Evolutionary conservation across 2,797 vertebrate species (phyloP).

Genomic region (Graptemys geographica): DNA sequence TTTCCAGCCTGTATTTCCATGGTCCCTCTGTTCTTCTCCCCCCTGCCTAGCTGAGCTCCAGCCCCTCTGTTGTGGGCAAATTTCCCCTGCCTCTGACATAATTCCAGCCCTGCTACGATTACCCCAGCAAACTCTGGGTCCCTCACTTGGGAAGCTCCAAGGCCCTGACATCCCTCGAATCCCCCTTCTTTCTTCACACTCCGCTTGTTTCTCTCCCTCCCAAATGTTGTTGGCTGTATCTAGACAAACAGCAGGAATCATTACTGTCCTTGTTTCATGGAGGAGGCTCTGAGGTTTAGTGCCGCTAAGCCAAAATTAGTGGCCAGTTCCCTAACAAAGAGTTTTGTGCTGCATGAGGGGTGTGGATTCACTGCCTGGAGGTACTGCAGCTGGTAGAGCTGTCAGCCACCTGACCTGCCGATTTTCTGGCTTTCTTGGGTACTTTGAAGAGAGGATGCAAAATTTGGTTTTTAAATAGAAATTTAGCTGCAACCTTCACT

Average conservation of each 20-base stretch:
- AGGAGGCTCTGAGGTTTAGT: background rate
- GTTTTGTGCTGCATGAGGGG: background rate
- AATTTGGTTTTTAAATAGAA: background rate
- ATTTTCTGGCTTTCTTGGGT: background rate
- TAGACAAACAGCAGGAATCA: background rate
- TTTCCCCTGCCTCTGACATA: too few species aligned
- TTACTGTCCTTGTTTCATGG: background rate
- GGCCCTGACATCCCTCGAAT: too few species aligned
- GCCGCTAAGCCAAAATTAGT: background rate
- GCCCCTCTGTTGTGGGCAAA: too few species aligned
- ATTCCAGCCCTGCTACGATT: too few species aligned
- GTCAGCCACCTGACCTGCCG: background rate
- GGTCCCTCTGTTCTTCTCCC: too few species aligned
- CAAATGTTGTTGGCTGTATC: background rate
- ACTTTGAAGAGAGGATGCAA: background rate
- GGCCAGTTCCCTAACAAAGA: background rate
- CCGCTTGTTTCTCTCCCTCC: background rate
- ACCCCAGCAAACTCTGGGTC: too few species aligned
- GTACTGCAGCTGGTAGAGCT: background rate
- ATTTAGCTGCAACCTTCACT: background rate
- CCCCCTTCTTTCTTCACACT: background rate
- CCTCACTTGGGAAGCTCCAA: too few species aligned
- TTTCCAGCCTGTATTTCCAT: too few species aligned
- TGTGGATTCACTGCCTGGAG: background rate
- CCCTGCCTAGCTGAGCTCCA: too few species aligned